Evolutionary conservation across 2,888 invertebrate genomes (phyloP).

Genomic region (Caenorhabditis virilis): DNA sequence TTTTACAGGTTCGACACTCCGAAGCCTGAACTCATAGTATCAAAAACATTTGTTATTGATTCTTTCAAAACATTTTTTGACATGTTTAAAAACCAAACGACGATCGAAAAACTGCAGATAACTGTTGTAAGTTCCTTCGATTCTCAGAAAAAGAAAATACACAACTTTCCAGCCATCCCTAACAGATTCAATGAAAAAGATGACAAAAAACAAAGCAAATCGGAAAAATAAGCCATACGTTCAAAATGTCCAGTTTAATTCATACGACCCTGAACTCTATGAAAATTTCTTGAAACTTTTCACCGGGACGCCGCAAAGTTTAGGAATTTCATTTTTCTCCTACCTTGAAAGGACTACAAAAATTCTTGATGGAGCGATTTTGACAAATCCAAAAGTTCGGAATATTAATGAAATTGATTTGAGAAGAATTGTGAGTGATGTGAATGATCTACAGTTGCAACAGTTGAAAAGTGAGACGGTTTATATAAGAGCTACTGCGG

Average conservation of each 20-base stretch:
- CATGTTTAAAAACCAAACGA: conserved; percentile 23
- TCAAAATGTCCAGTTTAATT: conserved; percentile 20
- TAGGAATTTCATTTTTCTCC: conserved; percentile 22
- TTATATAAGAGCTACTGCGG: conserved; percentile 11
- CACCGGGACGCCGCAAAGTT: conserved; percentile 15
- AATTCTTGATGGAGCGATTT: conserved; percentile 19
- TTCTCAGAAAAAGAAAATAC: not conserved
- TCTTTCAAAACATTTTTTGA: conserved; percentile 21
- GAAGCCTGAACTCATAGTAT: conserved; percentile 18
- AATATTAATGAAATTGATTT: conserved; percentile 13
- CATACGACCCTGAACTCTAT: conserved; percentile 17
- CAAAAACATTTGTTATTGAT: conserved; percentile 13
- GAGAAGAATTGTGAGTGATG: conserved; percentile 24
- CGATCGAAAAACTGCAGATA: conserved; percentile 12
- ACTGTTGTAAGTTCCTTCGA: conserved; percentile 1
- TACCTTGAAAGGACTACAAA: conserved; percentile 28
- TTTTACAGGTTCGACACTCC: conserved; percentile 25
- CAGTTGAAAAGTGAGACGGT: conserved; percentile 19
- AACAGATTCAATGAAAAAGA: conserved; percentile 20
- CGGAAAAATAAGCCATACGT: conserved; percentile 8
- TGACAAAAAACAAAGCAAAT: conserved; percentile 13
- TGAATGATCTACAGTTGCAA: conserved; percentile 15
- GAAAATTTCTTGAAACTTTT: conserved; percentile 12
- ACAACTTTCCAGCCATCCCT: conserved; percentile 4
- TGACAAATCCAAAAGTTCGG: conserved; percentile 8